These are phyloP conservation scores for Heterodera carotae DNA, from an alignment of 1,140 invertebrate species.

Conservation along the genomic window DNA sequence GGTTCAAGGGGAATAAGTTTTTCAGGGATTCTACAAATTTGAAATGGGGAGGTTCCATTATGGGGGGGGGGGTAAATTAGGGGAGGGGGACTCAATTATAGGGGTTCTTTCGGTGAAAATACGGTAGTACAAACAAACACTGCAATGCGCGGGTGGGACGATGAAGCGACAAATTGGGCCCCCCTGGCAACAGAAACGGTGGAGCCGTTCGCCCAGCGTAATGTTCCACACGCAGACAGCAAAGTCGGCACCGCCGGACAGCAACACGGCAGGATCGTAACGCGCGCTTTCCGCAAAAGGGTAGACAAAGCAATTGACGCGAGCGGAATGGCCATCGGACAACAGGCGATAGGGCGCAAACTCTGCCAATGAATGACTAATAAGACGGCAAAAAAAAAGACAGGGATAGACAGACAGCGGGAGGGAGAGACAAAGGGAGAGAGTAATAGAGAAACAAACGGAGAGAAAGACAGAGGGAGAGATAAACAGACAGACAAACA, in stretches of 20 bases:
- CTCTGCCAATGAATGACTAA: conserved; percentile 30
- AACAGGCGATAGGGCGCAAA: conserved; percentile 69
- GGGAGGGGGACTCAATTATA: too few relatives aligned
- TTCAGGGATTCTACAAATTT: too few relatives aligned
- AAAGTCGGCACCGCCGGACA: conserved; percentile 95
- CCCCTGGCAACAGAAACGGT: conserved; percentile 94
- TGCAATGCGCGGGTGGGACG: conserved; percentile 87
- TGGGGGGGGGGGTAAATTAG: neutral
- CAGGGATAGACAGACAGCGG: too few relatives aligned
- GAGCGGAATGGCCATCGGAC: conserved; percentile 80
- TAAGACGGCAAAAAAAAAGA: neutral
- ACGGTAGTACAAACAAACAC: conserved; percentile 71
- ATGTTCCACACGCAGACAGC: conserved; percentile 96
- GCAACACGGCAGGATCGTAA: conserved; percentile 85
- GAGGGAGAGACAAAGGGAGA: too few relatives aligned
- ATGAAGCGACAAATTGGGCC: conserved; percentile 80
- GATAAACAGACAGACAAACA: conserved; percentile 2
- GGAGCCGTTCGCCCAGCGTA: conserved; percentile 82
- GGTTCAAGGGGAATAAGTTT: too few relatives aligned
- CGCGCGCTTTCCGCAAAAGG: conserved; percentile 87
- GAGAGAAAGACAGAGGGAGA: too few relatives aligned
- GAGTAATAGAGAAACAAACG: too few relatives aligned
- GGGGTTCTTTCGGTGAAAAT: too few relatives aligned
- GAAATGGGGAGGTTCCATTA: too few relatives aligned
- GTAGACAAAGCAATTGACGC: conserved; percentile 91